Percentiles rank a stretch among this genome's conserved stretches.
These are phyloP conservation scores for Ellobius talpinus DNA, from an alignment of 2,113 vertebrate genomes.

Conservation along the genomic window DNA sequence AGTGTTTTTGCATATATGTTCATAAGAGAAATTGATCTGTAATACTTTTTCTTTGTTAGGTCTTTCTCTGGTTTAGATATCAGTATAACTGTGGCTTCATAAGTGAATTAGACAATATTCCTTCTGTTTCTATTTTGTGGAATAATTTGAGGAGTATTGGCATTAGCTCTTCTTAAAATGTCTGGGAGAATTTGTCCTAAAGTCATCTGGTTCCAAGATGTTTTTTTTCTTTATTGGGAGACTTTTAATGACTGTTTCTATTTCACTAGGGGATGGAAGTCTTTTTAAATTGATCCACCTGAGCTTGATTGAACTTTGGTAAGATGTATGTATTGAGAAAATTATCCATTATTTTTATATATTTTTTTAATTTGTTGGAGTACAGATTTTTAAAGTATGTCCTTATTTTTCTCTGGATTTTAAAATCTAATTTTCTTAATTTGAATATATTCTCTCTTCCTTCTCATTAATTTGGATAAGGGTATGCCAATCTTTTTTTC, in stretches of 20 bases:
- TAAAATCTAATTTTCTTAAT: background rate
- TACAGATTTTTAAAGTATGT: background rate
- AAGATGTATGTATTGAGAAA: background rate
- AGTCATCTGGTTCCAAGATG: background rate
- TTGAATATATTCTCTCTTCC: background rate
- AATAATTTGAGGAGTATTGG: background rate
- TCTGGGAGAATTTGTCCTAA: background rate
- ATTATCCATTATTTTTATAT: background rate
- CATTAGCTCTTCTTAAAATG: background rate
- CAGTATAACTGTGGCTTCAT: background rate
- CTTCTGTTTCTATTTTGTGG: background rate
- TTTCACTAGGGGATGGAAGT: background rate
- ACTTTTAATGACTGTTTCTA: background rate
- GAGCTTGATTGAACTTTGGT: background rate
- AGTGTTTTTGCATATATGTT: background rate
- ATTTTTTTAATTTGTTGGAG: background rate
- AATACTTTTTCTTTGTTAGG: background rate
- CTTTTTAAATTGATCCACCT: background rate
- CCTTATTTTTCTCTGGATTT: background rate
- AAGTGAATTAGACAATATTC: background rate
- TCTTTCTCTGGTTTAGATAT: background rate
- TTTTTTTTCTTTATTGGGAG: background rate
- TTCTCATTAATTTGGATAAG: background rate
- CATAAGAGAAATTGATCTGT: background rate
- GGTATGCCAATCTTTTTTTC: background rate